Base-by-base conservation (phyloP, 1,140 invertebrate genomes). In the Mylabris phalerata region DNA sequence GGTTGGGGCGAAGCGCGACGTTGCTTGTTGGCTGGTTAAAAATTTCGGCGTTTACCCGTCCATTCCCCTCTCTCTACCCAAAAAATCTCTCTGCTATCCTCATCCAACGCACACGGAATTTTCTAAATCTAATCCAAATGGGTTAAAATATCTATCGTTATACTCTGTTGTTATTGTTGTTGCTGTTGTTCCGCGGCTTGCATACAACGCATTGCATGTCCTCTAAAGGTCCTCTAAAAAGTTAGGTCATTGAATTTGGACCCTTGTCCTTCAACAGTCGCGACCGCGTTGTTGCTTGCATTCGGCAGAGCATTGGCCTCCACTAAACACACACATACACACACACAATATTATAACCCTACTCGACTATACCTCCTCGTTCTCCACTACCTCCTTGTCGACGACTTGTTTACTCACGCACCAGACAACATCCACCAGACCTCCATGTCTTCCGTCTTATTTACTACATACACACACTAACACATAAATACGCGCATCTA, bases 231-330 rank as follows among this genome's bases (percentile, higher is more conserved):
- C 68, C 68, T 70, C 68, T 65, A 70, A 32, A 32, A 62, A 66
- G 66, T 60, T 70, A 64, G 68, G 68, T 70, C 68, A 70, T 70
- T 70, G 68, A 68, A 68, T 70, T 68, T 66, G 62, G 67, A 70
- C 66, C 65, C 61, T 66, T 66, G 66, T 68, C 66, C 66, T 68
- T 68, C 64, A 60, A 67, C 57, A 66, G 60, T 66, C 63, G 67
- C 62, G 67, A 59, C 58, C 59, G 64, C 57, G 32, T 32, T 32
- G 32, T 32, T 32, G 32, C 50, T 62, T 62, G 64, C 58, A 64
- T 60, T 56, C 56, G 63, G 63, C 54, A 61, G 60, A 58, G 55
- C 60, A 64, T 60, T 60, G 61, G 57, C 61, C 61, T 63, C 61
- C 58, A 60, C 32, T 32, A 32, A 32, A 32, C 32, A 32, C 32